Percentiles rank a stretch among this genome's conserved stretches.
Evolutionary conservation across 2,888 invertebrate species (phyloP).

Genomic region (Hemithea aestivaria): DNA sequence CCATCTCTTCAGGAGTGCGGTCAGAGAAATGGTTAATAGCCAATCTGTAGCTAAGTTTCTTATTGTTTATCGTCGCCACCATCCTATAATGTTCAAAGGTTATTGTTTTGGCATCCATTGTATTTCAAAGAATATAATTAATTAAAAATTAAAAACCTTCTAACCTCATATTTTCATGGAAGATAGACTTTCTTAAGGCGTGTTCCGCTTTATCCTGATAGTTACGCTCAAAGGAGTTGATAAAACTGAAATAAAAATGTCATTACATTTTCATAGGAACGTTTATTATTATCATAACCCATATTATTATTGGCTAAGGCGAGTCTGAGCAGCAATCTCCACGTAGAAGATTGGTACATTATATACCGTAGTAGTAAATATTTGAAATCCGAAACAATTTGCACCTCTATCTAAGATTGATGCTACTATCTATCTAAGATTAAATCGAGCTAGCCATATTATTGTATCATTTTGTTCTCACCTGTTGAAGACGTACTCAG

Average conservation of each 20-base stretch:
- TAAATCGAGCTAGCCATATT: no score
- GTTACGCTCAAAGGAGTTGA: slow-evolving; percentile 29
- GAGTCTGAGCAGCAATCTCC: no score
- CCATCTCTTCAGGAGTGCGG: slow-evolving; percentile 50
- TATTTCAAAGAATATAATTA: not conserved
- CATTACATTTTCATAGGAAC: no score
- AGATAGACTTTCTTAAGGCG: slow-evolving; percentile 37
- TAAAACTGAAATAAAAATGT: slow-evolving; percentile 37
- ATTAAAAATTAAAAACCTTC: not conserved
- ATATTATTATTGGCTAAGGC: no score
- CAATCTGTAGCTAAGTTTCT: slow-evolving; percentile 50
- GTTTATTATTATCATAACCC: no score
- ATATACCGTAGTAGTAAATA: no score
- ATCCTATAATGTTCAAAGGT: slow-evolving; percentile 1
- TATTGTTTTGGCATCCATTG: slow-evolving; percentile 27
- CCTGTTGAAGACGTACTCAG: slow-evolving; percentile 46
- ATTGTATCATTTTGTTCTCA: no score
- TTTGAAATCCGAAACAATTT: no score
- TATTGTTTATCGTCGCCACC: slow-evolving; percentile 32
- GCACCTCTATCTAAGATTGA: no score
- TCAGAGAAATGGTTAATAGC: slow-evolving; percentile 57
- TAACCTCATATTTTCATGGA: slow-evolving; percentile 41
- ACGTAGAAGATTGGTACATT: no score
- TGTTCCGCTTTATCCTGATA: slow-evolving; percentile 42
- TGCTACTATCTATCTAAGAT: no score